Percentiles rank a stretch among this genome's conserved stretches.
Conservation (phyloP, 2,113 vertebrate genomes). For the Xenus cinereus region DNA sequence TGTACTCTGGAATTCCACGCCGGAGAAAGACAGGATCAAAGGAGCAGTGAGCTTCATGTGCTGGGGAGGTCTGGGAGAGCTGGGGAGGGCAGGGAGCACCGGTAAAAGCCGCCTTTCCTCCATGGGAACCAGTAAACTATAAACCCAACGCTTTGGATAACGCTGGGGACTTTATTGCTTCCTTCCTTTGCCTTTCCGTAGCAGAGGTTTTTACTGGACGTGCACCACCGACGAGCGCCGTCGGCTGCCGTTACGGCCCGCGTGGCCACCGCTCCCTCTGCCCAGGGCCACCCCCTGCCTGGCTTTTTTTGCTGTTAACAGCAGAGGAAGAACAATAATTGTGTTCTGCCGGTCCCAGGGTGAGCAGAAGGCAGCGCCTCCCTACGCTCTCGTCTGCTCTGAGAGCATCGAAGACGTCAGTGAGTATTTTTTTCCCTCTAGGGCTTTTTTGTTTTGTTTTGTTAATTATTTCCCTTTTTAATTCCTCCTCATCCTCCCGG, state of each 20-base stretch:
- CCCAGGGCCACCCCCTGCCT: background rate
- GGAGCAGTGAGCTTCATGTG: background rate
- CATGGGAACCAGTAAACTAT: background rate
- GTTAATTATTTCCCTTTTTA: background rate
- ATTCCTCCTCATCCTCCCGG: background rate
- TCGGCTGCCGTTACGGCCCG: background rate
- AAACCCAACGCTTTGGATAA: background rate
- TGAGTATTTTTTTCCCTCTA: background rate
- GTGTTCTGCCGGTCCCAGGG: background rate
- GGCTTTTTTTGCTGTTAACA: background rate
- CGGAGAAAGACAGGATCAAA: background rate
- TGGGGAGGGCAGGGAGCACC: background rate
- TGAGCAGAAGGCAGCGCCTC: background rate
- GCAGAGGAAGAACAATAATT: background rate
- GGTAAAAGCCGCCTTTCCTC: background rate
- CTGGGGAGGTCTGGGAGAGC: background rate
- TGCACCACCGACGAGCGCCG: background rate
- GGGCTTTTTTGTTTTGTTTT: background rate
- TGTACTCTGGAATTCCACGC: background rate
- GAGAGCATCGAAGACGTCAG: background rate
- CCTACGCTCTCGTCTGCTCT: accelerated
- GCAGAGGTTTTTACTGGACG: background rate
- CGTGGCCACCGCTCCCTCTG: background rate
- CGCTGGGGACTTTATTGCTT: background rate
- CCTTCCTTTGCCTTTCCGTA: background rate